A percentile compares a stretch with the other conserved stretches of the same genome.
Conservation (phyloP, 2,888 invertebrate genomes). For the Bellardia pandia region DNA sequence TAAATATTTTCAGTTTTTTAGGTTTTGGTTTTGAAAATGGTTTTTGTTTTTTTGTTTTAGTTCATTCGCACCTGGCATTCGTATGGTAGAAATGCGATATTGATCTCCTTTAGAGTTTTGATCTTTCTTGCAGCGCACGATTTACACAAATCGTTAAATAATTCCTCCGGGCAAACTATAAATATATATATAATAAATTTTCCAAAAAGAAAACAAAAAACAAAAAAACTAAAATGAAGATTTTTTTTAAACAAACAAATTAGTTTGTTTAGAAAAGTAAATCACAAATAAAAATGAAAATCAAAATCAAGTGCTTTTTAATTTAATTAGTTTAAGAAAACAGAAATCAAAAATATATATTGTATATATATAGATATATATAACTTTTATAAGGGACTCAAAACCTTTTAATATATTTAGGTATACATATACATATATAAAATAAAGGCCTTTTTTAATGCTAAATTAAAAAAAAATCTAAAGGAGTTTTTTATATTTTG, state of each 20-base stretch:
- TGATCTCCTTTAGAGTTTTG: conserved; percentile 99
- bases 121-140: conserved; percentile 97
- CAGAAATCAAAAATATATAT: not conserved
- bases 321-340: conserved; percentile 1
- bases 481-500: conserved; percentile 14
- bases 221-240: conserved; percentile 47
- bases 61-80: conserved; percentile 93
- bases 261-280: conserved; percentile 1
- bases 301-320: not conserved
- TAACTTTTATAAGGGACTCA: too few relatives aligned
- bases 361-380: too few relatives aligned
- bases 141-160: conserved; percentile 98
- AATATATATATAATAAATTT: conserved; percentile 64
- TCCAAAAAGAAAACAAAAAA: conserved; percentile 41
- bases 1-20: conserved; percentile 35
- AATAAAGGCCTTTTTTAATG: conserved; percentile 10
- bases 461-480: conserved; percentile 35
- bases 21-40: conserved; percentile 46
- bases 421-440: too few relatives aligned
- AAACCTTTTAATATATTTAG: conserved; percentile 1
- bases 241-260: conserved; percentile 17
- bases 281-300: not conserved
- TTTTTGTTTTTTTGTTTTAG: conserved; percentile 61
- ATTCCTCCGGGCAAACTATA: conserved; percentile 93
- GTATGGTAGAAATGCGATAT: conserved; percentile 99